A percentile compares a stretch with the other conserved stretches of the same genome.
phyloP scores from a whole-genome alignment of 2,888 invertebrate genomes.

The Kryphioiulus occultus region DNA sequence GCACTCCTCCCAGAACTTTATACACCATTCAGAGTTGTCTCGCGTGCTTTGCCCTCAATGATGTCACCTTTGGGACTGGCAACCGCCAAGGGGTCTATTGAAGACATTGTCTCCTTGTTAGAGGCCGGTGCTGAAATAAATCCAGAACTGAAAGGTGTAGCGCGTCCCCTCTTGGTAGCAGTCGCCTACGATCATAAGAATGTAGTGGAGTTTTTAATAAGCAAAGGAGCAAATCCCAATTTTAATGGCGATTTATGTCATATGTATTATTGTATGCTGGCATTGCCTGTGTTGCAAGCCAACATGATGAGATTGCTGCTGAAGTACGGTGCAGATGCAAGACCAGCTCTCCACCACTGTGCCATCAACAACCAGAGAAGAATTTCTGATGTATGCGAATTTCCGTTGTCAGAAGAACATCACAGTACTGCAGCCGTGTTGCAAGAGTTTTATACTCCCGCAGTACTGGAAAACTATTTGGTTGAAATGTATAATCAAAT shows the following conservation, averaged over 20 bases:
- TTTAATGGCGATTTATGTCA: neutral
- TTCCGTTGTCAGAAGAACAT: neutral
- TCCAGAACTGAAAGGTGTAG: neutral
- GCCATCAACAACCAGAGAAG: no score
- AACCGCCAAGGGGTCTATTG: no score
- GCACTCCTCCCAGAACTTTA: neutral
- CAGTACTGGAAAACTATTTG: neutral
- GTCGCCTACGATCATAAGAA: neutral
- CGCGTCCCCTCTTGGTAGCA: neutral
- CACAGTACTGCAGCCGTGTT: neutral
- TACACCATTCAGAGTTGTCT: no score
- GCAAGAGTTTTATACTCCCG: neutral
- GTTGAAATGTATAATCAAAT: no score
- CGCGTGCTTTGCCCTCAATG: no score
- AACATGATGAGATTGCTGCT: neutral
- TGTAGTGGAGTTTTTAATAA: neutral
- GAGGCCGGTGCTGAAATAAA: neutral
- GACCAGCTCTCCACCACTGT: neutral
- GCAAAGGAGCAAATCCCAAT: slow-evolving; percentile 37
- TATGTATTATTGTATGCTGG: neutral
- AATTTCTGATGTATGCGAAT: no score
- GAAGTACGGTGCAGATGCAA: neutral
- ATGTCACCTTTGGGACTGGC: neutral
- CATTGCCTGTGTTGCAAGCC: neutral
- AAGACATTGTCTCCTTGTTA: neutral